A percentile compares a stretch with the other conserved stretches of the same genome.
phyloP scores from a whole-genome alignment of 2,113 vertebrate species.

The Muntiacus reevesi region DNA sequence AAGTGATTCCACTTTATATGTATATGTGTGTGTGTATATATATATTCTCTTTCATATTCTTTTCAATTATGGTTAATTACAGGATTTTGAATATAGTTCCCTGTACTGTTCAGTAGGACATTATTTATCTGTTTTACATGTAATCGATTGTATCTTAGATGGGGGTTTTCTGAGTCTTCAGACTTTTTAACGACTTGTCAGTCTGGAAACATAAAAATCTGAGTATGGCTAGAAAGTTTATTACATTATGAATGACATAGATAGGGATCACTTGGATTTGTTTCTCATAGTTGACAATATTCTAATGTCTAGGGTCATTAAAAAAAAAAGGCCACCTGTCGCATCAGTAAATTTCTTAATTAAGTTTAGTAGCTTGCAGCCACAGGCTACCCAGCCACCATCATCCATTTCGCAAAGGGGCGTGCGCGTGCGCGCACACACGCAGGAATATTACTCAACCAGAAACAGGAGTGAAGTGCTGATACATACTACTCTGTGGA shows the following conservation, averaged over 20 bases:
- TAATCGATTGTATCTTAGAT: not conserved
- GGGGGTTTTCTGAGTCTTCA: not conserved
- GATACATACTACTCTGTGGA: not conserved
- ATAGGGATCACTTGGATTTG: not conserved
- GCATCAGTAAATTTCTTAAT: not conserved
- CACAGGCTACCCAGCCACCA: not conserved
- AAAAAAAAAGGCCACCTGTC: not conserved
- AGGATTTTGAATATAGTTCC: not conserved
- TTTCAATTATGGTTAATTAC: not conserved
- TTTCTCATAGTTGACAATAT: not conserved
- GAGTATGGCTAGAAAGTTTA: not conserved
- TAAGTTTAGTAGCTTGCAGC: not conserved
- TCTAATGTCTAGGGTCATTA: not conserved
- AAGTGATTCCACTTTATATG: not conserved
- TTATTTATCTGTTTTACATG: not conserved
- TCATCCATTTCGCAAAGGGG: not conserved
- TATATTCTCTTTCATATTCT: not conserved
- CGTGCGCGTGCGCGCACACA: no score
- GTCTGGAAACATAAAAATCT: not conserved
- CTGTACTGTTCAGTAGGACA: not conserved
- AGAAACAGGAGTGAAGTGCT: not conserved
- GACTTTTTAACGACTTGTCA: not conserved
- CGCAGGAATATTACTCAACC: not conserved
- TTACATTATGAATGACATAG: not conserved
- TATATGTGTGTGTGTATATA: fast-evolving